Evolutionary conservation across 1,140 invertebrate species (phyloP).

Genomic region (Cherax quadricarinatus): DNA sequence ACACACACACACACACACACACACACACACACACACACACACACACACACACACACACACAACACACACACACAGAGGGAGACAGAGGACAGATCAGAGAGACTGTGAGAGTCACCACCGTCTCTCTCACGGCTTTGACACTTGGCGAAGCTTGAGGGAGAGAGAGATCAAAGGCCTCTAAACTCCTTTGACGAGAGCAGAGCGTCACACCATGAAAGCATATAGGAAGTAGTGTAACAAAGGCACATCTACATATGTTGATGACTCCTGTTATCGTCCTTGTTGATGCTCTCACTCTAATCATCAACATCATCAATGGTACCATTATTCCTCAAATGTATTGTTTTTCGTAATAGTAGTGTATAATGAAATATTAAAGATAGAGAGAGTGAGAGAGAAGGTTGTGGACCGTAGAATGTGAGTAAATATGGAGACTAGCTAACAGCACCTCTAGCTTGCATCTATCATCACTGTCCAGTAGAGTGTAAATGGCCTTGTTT

Average conservation of each 20-base stretch:
- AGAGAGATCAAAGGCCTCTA: neutral
- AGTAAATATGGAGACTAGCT: no score
- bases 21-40: no score
- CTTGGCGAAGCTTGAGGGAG: neutral
- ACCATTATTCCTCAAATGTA: no score
- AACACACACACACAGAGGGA: neutral
- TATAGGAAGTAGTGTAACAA: neutral
- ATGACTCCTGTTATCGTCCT: neutral
- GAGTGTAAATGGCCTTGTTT: no score
- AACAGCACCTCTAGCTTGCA: no score
- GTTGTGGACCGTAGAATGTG: no score
- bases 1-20: no score
- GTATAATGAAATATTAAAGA: no score
- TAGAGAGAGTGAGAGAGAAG: no score
- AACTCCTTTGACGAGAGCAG: neutral
- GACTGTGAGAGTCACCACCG: neutral
- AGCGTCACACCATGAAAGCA: neutral
- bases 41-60: neutral
- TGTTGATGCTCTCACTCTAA: neutral
- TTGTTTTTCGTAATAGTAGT: no score
- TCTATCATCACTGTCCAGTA: no score
- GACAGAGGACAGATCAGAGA: constrained; percentile 16
- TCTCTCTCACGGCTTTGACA: neutral
- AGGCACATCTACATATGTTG: neutral
- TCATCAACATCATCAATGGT: neutral